These are phyloP conservation scores for Riptortus pedestris DNA, from an alignment of 1,140 invertebrate species.

Conservation along the genomic window DNA sequence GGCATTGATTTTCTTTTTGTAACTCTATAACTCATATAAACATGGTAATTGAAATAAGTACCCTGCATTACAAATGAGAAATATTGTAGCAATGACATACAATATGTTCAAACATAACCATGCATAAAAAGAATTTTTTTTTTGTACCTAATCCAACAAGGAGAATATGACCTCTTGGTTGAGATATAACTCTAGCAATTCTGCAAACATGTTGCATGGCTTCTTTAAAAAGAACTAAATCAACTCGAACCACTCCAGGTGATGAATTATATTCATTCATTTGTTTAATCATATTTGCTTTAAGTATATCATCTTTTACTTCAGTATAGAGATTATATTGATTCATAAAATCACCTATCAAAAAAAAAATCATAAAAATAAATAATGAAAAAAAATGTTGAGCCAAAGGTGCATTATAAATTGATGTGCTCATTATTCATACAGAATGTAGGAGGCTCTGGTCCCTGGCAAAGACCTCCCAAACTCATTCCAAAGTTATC, in stretches of 20 bases:
- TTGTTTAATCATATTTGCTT: constrained; percentile 52
- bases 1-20: too few relatives aligned
- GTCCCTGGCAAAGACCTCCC: constrained; percentile 65
- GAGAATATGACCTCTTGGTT: constrained; percentile 69
- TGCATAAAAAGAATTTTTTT: too few relatives aligned
- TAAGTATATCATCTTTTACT: constrained; percentile 49
- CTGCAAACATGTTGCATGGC: constrained; percentile 73
- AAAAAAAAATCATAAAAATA: not conserved
- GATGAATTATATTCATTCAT: constrained; percentile 69
- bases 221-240: constrained; percentile 71
- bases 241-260: constrained; percentile 60
- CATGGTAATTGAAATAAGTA: too few relatives aligned
- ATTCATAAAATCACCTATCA: constrained; percentile 57
- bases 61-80: too few relatives aligned
- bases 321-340: constrained; percentile 65
- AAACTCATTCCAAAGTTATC: constrained; percentile 66
- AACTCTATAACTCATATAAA: too few relatives aligned
- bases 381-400: not conserved
- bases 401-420: not conserved
- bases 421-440: not conserved
- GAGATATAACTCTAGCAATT: constrained; percentile 69
- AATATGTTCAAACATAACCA: too few relatives aligned
- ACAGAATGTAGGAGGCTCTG: constrained; percentile 62
- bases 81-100: too few relatives aligned
- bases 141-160: constrained; percentile 73